Conservation (phyloP, 2,888 invertebrate genomes). For the Spisula subtruncata region DNA sequence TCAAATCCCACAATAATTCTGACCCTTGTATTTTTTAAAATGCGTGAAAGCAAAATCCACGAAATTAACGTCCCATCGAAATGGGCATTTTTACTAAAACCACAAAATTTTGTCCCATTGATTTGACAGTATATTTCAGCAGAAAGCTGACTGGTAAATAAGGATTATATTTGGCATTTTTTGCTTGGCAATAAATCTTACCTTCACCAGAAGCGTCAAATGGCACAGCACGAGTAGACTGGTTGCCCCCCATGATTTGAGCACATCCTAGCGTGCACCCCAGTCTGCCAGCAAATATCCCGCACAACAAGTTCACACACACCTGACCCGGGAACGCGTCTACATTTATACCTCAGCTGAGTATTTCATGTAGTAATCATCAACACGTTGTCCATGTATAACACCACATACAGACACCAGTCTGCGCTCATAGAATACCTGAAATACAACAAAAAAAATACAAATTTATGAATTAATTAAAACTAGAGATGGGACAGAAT, state of each 20-base stretch:
- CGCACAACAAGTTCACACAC: not conserved
- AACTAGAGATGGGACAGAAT: too few relatives aligned
- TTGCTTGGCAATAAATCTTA: constrained; percentile 56
- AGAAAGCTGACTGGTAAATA: too few relatives aligned
- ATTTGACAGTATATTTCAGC: too few relatives aligned
- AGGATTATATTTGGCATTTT: too few relatives aligned
- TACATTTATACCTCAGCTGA: not conserved
- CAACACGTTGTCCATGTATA: not conserved
- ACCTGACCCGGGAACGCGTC: not conserved
- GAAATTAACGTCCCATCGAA: too few relatives aligned
- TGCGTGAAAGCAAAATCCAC: not conserved
- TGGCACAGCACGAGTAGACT: constrained; percentile 82
- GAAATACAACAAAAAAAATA: too few relatives aligned
- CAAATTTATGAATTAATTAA: too few relatives aligned
- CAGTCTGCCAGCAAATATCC: constrained; percentile 58
- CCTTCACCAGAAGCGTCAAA: constrained; percentile 85
- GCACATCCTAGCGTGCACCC: constrained; percentile 71
- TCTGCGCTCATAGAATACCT: not conserved
- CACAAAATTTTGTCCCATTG: too few relatives aligned
- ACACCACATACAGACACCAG: not conserved
- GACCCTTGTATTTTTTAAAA: too few relatives aligned
- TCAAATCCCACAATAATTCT: too few relatives aligned
- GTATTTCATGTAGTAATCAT: not conserved
- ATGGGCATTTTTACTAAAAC: too few relatives aligned
- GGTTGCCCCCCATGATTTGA: constrained; percentile 82